These are phyloP conservation scores for Venturia canescens DNA, from an alignment of 1,140 invertebrate genomes.

Conservation along the genomic window DNA sequence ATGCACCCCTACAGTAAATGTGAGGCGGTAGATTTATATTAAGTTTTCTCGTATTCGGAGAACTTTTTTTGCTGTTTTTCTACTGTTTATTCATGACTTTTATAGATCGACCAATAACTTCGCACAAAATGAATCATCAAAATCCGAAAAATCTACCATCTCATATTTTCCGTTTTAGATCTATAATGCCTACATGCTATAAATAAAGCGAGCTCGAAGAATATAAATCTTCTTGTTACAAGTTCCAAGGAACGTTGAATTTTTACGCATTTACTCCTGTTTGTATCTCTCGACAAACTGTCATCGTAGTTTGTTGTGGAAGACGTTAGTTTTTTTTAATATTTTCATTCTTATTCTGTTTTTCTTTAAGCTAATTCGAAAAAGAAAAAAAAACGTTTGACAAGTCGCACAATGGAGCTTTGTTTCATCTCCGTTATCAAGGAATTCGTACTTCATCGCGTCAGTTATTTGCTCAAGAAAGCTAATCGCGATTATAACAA, in stretches of 20 bases:
- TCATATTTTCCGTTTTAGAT: slow-evolving; percentile 26
- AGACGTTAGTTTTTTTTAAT: slow-evolving; percentile 34
- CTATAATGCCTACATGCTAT: slow-evolving; percentile 45
- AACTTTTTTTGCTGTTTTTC: not conserved
- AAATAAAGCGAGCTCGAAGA: slow-evolving; percentile 39
- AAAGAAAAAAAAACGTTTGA: slow-evolving; percentile 6
- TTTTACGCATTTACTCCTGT: not conserved
- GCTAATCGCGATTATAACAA: not conserved
- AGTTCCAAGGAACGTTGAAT: slow-evolving; percentile 22
- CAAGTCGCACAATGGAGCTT: not conserved
- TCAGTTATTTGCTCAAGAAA: not conserved
- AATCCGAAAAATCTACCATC: not conserved
- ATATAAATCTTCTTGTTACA: slow-evolving; percentile 25
- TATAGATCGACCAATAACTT: not conserved
- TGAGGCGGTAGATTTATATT: slow-evolving; percentile 5
- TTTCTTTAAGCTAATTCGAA: too few species aligned
- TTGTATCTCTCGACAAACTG: not conserved
- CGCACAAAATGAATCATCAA: not conserved
- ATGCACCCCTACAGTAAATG: slow-evolving; percentile 52
- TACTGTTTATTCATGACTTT: not conserved
- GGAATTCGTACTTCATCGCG: not conserved
- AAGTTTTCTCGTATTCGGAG: not conserved
- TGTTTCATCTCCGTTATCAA: not conserved
- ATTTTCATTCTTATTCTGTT: not conserved
- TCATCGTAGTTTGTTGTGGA: slow-evolving; percentile 17